Conservation (phyloP, 1,140 invertebrate genomes). For the Hormaphis cornu region DNA sequence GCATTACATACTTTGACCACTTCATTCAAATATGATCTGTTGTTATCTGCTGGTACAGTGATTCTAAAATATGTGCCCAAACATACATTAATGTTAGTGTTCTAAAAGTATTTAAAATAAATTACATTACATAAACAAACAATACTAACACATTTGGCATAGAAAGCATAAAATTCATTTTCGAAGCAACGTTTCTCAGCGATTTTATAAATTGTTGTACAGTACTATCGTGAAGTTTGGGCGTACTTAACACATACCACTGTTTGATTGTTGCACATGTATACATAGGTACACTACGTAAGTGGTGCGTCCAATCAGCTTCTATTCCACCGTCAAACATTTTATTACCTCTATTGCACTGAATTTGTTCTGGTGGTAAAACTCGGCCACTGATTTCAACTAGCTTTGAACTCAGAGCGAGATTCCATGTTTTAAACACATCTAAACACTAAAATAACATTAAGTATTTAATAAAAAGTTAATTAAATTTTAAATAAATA, state of each 20-base stretch:
- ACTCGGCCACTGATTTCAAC: constrained; percentile 54
- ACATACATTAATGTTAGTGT: not conserved
- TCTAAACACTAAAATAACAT: constrained; percentile 40
- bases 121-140: not conserved
- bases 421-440: constrained; percentile 57
- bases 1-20: constrained; percentile 50
- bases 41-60: constrained; percentile 37
- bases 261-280: not conserved
- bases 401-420: constrained; percentile 54
- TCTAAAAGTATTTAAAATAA: too few relatives aligned
- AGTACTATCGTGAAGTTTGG: not conserved
- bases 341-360: constrained; percentile 47
- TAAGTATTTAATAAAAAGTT: not conserved
- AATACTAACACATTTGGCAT: constrained; percentile 6
- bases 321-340: constrained; percentile 41
- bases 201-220: not conserved
- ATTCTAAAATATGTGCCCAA: constrained; percentile 22
- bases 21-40: constrained; percentile 40
- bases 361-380: constrained; percentile 55
- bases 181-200: not conserved
- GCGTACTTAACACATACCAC: not conserved
- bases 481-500: not conserved
- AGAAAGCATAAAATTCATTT: constrained; percentile 3
- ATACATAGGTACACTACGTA: not conserved
- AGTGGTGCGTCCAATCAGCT: constrained; percentile 55